Conservation (phyloP, 2,113 vertebrate genomes). For the Alouatta palliata region DNA sequence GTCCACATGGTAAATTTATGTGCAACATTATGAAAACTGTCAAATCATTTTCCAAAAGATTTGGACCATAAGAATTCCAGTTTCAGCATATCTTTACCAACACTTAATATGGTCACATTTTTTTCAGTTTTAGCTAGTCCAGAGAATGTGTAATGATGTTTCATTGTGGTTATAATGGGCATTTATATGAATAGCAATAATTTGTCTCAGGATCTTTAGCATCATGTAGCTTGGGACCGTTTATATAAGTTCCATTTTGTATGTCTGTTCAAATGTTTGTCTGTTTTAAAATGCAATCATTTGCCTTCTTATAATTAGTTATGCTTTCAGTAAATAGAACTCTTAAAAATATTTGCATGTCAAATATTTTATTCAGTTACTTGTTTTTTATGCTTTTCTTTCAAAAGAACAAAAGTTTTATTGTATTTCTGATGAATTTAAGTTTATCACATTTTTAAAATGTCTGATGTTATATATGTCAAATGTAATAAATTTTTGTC, state of each 20-base stretch:
- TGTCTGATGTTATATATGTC: background rate
- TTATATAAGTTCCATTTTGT: background rate
- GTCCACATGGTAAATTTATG: no score
- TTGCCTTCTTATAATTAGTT: background rate
- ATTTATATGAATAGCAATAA: background rate
- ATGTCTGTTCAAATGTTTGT: background rate
- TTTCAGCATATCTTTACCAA: background rate
- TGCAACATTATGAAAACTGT: no score
- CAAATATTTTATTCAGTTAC: background rate
- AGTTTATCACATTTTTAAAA: background rate
- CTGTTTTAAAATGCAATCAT: background rate
- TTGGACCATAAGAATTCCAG: background rate
- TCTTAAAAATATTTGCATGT: background rate
- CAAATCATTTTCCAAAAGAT: background rate
- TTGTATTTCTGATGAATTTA: background rate
- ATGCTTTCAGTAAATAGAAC: background rate
- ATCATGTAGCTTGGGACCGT: background rate
- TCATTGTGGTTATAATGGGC: background rate
- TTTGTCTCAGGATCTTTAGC: background rate
- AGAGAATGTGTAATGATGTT: background rate
- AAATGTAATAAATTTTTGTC: background rate
- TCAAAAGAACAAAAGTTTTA: background rate
- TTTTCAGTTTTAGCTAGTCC: background rate
- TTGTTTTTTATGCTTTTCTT: background rate
- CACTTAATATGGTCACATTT: background rate